A percentile compares a stretch with the other conserved stretches of the same genome.
These are phyloP conservation scores for Mesembrinibis cayennensis DNA, from an alignment of 2,113 vertebrate genomes.

Conservation along the genomic window DNA sequence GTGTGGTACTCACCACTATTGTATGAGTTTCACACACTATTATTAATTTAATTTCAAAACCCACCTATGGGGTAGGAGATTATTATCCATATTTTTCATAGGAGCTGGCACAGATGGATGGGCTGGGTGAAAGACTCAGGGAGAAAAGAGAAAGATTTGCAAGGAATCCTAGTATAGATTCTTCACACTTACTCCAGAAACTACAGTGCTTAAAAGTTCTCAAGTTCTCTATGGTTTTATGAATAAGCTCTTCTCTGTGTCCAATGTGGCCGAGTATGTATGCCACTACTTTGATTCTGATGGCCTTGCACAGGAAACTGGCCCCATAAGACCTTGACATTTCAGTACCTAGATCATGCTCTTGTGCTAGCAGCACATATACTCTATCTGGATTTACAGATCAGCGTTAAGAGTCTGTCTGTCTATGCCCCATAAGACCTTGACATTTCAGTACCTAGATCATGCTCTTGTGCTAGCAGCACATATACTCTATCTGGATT, in stretches of 20 bases:
- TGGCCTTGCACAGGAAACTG: not conserved
- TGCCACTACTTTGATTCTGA: not conserved
- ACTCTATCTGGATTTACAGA: not conserved
- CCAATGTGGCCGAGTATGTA: not conserved
- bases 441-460: not conserved
- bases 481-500: not conserved
- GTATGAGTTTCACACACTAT: not conserved
- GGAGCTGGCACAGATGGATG: not conserved
- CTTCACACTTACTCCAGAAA: not conserved
- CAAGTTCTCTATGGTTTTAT: not conserved
- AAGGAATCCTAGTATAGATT: not conserved
- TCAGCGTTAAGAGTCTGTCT: not conserved
- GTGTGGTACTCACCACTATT: not conserved
- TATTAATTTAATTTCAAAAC: not conserved
- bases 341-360: not conserved
- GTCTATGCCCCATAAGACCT: not conserved
- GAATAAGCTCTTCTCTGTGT: not conserved
- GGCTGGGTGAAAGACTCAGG: not conserved
- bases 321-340: not conserved
- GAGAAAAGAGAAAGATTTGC: not conserved
- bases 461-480: not conserved
- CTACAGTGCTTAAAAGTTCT: not conserved
- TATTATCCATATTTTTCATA: not conserved
- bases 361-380: not conserved
- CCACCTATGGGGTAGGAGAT: not conserved